Evolutionary conservation across 2,797 vertebrate species (phyloP), one percentile per base, ranked within the genome.

Genomic region (Hybognathus amarus): DNA sequence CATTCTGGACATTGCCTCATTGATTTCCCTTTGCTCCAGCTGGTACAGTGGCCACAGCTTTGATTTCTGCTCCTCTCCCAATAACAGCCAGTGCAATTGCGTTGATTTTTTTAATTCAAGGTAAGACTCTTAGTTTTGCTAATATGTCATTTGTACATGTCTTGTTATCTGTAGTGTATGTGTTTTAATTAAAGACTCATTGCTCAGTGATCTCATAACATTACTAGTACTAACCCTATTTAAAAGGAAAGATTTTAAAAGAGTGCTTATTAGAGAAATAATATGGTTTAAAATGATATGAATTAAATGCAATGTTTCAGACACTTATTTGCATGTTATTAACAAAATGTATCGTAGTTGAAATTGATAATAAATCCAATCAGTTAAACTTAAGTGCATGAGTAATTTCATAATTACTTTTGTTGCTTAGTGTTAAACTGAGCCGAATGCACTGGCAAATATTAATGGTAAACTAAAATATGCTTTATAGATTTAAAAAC

Each of bases 1-100:
- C 71, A 83, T 92, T 90, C 89, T 90, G 87, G 92, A 90, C 91
- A 88, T 87, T 87, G 84, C 86, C 81, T 75, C 83, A 85, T 80
- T 87, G 91, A 90, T 90, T 88, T 79, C 75, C 7, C 89, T 86
- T 87, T 82, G 84, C 69, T 85, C 73, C 76, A 75, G 54, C 85
- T 87, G 83, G 85, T 87, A 86, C 78, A 71, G 61, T 85, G 76
- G 79, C 76, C 85, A 85, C 85, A 73, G 74, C 66, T 80, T 83
- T 79, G 6, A 38, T 38, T 74, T 13, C 17, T 20, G n/a, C 20
- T 74, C 68, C 59, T 79, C 59, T 56, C 52, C 40, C 8, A 36
- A 74, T 52, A 33, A 5, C 74, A 67, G 30, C 52, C 42, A 40
- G 50, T 24, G 30, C 61, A 13, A 47, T 12, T 59, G 52, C 24